Base-by-base conservation (phyloP, 2,113 vertebrate species). In the Motacilla alba region DNA sequence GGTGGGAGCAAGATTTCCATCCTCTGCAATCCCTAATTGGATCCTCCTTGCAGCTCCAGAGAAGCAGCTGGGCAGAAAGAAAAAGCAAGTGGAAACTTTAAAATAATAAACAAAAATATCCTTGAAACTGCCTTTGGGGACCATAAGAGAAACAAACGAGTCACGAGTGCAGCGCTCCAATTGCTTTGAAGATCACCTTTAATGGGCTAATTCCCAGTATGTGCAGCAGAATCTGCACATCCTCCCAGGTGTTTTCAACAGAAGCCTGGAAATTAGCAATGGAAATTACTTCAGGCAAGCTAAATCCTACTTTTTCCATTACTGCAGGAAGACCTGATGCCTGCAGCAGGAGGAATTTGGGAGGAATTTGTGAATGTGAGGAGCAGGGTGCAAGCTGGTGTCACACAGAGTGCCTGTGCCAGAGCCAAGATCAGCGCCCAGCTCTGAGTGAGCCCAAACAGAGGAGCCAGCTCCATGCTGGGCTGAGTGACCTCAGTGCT, bases 131-230 rank as follows among this genome's bases (percentile, higher is more conserved):
- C 23, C 83, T 89, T 76, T 37, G 46, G 73, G 68, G 76, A 67
- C 47, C 43, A 1, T 1, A 27, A 56, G 55, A 55, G 56, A 70
- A 88, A 85, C 58, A 85, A 85, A 30, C 8, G 24, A 88, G 67
- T 77, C 72, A 56, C 50, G 49, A 76, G 76, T 75, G 43, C 67
- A 13, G 35, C 7, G 2, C 28, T 79, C 56, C 56, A 76, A 76
- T 31, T 56, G 86, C 83, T 90, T 53, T 81, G 91, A 83, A 60
- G 76, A 91, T 95, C 87, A 89, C 89, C 79, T 94, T 91, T 83
- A 79, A 83, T 3, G 59, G 80, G 60, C 75, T 95, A 74, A 89
- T 90, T 94, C 87, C 27, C 76, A 33, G n/a, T 7, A 10, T 14
- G 50, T 16, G 46, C 83, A 86, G 55, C 43, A 87, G 53, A 49